phyloP scores from a whole-genome alignment of 2,888 invertebrate genomes.

The Alloplasta piceator region DNA sequence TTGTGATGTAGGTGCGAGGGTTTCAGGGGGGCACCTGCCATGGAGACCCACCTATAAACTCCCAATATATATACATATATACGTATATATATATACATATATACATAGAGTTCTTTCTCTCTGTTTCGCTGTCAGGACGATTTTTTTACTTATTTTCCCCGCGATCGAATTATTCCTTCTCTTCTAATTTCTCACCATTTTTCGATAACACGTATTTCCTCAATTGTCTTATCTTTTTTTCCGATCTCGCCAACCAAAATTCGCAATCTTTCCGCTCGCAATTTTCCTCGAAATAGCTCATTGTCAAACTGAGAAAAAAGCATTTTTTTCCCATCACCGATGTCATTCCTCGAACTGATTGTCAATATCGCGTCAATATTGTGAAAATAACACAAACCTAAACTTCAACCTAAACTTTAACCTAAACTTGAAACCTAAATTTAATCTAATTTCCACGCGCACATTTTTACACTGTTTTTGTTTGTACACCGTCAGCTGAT shows the following conservation, averaged over 20 bases:
- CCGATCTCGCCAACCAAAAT: too few relatives aligned
- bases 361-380: too few relatives aligned
- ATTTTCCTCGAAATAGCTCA: too few relatives aligned
- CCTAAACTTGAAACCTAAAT: too few relatives aligned
- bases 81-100: background rate
- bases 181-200: background rate
- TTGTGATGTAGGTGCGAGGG: conserved; percentile 68
- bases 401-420: too few relatives aligned
- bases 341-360: too few relatives aligned
- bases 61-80: background rate
- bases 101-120: background rate
- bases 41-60: conserved; percentile 59
- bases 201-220: background rate
- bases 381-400: background rate
- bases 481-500: conserved; percentile 52
- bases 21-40: conserved; percentile 71
- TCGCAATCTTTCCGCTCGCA: too few relatives aligned
- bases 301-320: too few relatives aligned
- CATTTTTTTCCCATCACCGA: too few relatives aligned
- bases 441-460: conserved; percentile 57
- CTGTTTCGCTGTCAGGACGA: conserved; percentile 27
- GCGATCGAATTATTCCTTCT: conserved; percentile 4
- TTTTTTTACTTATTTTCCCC: background rate
- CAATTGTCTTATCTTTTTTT: too few relatives aligned
- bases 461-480: conserved; percentile 51